Percentiles rank a stretch among this genome's conserved stretches.
These are phyloP conservation scores for Enteromius paludinosus DNA, from an alignment of 2,797 vertebrate species.

Conservation along the genomic window DNA sequence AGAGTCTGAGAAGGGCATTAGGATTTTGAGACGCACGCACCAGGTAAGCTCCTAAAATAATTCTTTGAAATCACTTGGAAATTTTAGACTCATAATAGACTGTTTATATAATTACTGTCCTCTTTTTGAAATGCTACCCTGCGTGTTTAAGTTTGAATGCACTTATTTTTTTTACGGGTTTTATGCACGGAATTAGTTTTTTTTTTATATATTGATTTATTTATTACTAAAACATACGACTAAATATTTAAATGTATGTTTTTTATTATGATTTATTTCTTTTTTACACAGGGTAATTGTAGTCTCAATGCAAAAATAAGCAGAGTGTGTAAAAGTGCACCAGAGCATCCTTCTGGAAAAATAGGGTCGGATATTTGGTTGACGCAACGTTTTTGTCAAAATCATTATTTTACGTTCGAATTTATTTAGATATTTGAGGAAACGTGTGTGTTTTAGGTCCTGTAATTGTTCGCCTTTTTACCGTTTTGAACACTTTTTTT, in stretches of 20 bases:
- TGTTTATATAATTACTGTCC: too few species aligned
- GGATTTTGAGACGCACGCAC: constrained; percentile 15
- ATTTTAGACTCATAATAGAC: neutral
- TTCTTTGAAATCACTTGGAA: neutral
- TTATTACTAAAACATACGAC: neutral
- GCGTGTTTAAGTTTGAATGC: neutral
- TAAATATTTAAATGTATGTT: neutral
- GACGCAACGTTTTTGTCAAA: constrained; percentile 5
- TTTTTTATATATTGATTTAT: neutral
- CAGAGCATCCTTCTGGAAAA: constrained; percentile 15
- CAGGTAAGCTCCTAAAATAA: constrained; percentile 36
- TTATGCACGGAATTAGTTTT: neutral
- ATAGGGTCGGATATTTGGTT: neutral
- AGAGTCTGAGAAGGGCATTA: neutral
- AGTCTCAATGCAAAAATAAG: neutral
- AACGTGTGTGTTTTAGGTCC: neutral
- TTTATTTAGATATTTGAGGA: neutral
- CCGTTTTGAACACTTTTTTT: neutral
- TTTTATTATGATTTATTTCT: neutral
- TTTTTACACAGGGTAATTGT: neutral
- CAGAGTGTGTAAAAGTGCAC: neutral
- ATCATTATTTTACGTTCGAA: neutral
- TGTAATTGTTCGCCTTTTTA: neutral
- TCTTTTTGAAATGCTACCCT: neutral
- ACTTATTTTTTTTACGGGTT: neutral